Conservation (phyloP, 2,888 invertebrate genomes). For the Craniophora ligustri region DNA sequence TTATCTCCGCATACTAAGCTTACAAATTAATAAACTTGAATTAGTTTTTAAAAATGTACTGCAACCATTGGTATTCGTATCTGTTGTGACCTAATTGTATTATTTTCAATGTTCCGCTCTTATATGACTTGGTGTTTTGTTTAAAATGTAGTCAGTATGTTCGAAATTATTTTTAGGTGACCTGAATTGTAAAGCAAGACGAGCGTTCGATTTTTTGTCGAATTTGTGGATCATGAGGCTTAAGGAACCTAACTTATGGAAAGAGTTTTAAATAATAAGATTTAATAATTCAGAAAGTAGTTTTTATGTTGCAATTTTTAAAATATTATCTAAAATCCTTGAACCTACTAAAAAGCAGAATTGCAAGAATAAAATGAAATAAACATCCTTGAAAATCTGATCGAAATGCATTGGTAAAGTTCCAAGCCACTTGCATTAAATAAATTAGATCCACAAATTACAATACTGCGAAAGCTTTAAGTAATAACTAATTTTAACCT, state of each 20-base stretch:
- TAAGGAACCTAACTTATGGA: background rate
- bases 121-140: background rate
- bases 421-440: slow-evolving; percentile 29
- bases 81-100: slow-evolving; percentile 10
- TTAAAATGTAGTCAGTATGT: slow-evolving; percentile 1
- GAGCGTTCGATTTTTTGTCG: background rate
- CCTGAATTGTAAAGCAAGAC: background rate
- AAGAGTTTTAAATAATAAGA: background rate
- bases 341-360: background rate
- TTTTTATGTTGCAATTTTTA: background rate
- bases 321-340: background rate
- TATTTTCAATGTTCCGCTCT: slow-evolving; percentile 9
- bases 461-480: slow-evolving; percentile 17
- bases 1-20: slow-evolving; percentile 38
- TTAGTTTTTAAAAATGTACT: slow-evolving; percentile 32
- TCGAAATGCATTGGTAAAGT: slow-evolving; percentile 30
- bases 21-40: slow-evolving; percentile 46
- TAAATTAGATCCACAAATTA: slow-evolving; percentile 21
- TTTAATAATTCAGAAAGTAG: no score
- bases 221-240: background rate
- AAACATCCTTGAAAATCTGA: slow-evolving; percentile 7
- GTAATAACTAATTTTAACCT: slow-evolving; percentile 2
- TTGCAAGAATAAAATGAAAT: slow-evolving; percentile 8
- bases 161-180: background rate
- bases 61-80: slow-evolving; percentile 9